These are phyloP conservation scores for Empidonax traillii DNA, from an alignment of 2,113 vertebrate species.

Conservation along the genomic window DNA sequence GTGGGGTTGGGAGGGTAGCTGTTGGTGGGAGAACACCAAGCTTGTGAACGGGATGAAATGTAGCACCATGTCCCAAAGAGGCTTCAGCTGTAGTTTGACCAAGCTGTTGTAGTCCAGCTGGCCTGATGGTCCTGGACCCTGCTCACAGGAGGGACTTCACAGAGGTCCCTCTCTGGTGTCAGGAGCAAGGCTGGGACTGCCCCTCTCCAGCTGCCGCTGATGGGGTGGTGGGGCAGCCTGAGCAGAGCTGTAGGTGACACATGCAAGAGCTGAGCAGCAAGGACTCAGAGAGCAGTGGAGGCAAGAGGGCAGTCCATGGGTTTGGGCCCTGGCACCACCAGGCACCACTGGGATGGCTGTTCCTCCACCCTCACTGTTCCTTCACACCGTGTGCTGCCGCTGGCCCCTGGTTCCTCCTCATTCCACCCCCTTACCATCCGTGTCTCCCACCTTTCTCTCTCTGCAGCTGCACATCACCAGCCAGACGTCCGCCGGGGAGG, in stretches of 20 bases:
- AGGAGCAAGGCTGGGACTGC: not conserved
- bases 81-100: not conserved
- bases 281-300: not conserved
- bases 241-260: not conserved
- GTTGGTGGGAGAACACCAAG: not conserved
- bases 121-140: not conserved
- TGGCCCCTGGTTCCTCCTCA: rapidly evolving
- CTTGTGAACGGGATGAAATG: not conserved
- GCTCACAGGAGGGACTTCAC: not conserved
- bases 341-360: not conserved
- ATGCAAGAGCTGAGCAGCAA: not conserved
- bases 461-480: slow-evolving; percentile 81
- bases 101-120: not conserved
- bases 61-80: rapidly evolving
- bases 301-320: not conserved
- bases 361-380: not conserved
- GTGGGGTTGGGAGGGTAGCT: rapidly evolving
- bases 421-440: not conserved
- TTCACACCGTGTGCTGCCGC: rapidly evolving
- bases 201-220: rapidly evolving
- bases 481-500: slow-evolving; percentile 79
- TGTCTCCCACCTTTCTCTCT: slow-evolving; percentile 24
- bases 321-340: rapidly evolving
- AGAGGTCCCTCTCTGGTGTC: not conserved
- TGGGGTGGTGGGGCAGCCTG: not conserved